phyloP scores from a whole-genome alignment of 2,888 invertebrate species.

The Bursaphelenchus okinawaensis region DNA sequence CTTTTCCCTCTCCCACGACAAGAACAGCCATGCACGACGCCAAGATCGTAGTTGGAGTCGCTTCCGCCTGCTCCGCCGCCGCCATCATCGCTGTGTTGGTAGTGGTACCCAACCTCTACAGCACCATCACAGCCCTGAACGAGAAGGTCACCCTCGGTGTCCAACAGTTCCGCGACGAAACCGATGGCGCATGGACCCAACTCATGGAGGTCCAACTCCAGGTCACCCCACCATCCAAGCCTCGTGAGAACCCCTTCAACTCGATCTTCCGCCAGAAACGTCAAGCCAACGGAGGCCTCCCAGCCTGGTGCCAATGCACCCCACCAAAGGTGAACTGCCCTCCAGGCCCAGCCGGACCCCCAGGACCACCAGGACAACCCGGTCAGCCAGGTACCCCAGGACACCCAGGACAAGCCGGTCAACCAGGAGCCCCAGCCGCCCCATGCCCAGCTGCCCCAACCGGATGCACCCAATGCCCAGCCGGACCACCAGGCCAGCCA shows the following conservation, averaged over 20 bases:
- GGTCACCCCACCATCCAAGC: constrained; percentile 52
- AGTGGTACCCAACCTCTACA: constrained; percentile 49
- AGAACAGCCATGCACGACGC: constrained; percentile 20
- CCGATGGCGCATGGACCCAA: constrained; percentile 55
- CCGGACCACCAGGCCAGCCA: constrained; percentile 36
- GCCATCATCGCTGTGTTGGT: constrained; percentile 46
- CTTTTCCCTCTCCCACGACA: not conserved
- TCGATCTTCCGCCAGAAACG: constrained; percentile 54
- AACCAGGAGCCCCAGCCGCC: constrained; percentile 31
- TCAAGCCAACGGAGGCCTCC: constrained; percentile 38
- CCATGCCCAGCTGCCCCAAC: constrained; percentile 27
- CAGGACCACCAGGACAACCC: constrained; percentile 35
- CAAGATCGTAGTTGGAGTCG: constrained; percentile 36
- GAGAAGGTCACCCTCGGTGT: constrained; percentile 37
- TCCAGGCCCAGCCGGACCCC: constrained; percentile 39
- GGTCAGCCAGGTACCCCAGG: constrained; percentile 37
- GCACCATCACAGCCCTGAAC: constrained; percentile 45
- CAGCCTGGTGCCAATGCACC: constrained; percentile 47
- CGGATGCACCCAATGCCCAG: constrained; percentile 41
- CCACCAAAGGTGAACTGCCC: constrained; percentile 41
- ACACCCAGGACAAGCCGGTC: constrained; percentile 15
- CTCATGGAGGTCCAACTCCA: constrained; percentile 55
- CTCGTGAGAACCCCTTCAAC: constrained; percentile 42
- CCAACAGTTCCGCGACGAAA: constrained; percentile 36
- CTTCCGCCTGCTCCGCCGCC: constrained; percentile 34